phyloP scores from a whole-genome alignment of 2,888 invertebrate species.

The Malthinus flaveolus region DNA sequence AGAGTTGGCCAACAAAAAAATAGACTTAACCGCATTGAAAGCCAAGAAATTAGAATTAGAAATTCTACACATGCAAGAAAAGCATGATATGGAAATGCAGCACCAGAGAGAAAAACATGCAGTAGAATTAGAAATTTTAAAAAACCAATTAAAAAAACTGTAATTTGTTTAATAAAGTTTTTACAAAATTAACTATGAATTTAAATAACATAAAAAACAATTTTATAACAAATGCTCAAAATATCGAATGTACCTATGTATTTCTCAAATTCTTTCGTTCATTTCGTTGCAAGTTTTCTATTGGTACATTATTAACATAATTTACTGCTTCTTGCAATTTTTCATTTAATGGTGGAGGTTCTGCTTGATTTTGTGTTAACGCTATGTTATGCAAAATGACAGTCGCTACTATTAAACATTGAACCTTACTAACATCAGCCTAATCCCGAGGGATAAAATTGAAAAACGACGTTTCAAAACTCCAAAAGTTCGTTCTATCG shows the following conservation, averaged over 20 bases:
- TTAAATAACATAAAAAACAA: no score
- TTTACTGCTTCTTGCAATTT: not conserved
- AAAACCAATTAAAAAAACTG: no score
- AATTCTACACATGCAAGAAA: no score
- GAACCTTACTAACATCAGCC: conserved; percentile 21
- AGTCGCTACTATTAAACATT: conserved; percentile 11
- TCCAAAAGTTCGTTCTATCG: conserved; percentile 3
- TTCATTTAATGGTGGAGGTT: not conserved
- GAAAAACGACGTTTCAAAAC: conserved; percentile 34
- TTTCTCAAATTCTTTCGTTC: not conserved
- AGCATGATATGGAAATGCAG: no score
- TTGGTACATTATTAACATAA: not conserved
- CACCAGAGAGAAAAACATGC: no score
- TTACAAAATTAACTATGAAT: no score
- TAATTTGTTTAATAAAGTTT: no score
- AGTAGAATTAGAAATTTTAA: no score
- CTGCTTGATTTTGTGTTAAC: not conserved
- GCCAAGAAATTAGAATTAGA: no score
- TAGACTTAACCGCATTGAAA: no score
- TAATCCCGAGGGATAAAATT: conserved; percentile 32
- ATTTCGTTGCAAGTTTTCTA: not conserved
- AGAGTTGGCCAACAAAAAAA: no score
- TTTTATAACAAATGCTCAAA: no score
- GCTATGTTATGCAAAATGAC: conserved; percentile 20
- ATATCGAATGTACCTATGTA: not conserved